Evolutionary conservation across 2,888 invertebrate species (phyloP).

Genomic region (Dinocampus coccinellae): DNA sequence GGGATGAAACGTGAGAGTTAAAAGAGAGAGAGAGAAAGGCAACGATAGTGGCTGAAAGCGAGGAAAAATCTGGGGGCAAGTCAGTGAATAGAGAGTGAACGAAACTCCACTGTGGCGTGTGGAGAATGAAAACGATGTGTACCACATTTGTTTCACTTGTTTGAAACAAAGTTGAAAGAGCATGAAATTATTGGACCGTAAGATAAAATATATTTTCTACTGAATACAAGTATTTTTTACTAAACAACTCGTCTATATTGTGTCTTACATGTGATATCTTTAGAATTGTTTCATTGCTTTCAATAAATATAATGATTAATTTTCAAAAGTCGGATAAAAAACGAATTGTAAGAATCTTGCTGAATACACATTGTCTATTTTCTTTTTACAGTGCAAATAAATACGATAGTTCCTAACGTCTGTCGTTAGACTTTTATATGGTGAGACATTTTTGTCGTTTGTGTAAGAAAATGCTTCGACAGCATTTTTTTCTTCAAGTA

Average conservation of each 20-base stretch:
- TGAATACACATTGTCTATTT: not conserved
- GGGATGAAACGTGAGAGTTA: slow-evolving; percentile 11
- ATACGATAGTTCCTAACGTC: not conserved
- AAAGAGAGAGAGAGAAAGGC: slow-evolving; percentile 8
- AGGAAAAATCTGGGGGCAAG: slow-evolving; percentile 12
- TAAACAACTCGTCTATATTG: not conserved
- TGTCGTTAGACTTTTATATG: no score
- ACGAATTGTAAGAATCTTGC: not conserved
- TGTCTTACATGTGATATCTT: not conserved
- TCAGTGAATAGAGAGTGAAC: not conserved
- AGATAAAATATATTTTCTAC: not conserved
- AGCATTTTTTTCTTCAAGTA: slow-evolving; percentile 21
- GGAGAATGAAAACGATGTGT: slow-evolving; percentile 33
- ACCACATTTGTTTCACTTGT: slow-evolving; percentile 35
- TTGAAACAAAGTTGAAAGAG: not conserved
- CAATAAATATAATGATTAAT: not conserved
- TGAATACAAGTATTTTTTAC: not conserved
- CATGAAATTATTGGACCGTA: slow-evolving; percentile 34
- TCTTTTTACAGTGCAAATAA: not conserved
- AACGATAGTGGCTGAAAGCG: slow-evolving; percentile 19
- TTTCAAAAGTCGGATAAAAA: not conserved
- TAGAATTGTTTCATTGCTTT: not conserved
- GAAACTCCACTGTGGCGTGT: slow-evolving; percentile 14
- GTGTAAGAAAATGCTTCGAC: slow-evolving; percentile 8
- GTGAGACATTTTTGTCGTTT: not conserved